Evolutionary conservation across 2,113 vertebrate species (phyloP).

Genomic region (Rhinopomastus cyanomelas): DNA sequence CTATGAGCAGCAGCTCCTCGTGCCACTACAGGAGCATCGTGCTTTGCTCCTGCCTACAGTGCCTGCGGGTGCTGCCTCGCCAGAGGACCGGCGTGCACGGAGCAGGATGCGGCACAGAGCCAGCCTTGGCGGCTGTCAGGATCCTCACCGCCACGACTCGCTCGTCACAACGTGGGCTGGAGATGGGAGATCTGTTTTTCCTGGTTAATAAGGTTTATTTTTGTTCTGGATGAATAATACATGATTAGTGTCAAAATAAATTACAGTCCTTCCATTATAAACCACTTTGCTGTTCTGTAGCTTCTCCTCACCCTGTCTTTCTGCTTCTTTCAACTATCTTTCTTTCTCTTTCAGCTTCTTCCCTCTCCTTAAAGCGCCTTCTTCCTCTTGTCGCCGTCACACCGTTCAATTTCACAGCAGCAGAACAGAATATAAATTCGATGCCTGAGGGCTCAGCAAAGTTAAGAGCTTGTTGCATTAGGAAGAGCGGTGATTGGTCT

Average conservation of each 20-base stretch:
- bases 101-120: background rate
- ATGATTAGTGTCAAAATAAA: slow-evolving; percentile 68
- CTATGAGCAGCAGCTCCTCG: background rate
- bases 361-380: slow-evolving; percentile 18
- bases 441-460: slow-evolving; percentile 48
- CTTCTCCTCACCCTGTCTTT: slow-evolving; percentile 18
- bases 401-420: slow-evolving; percentile 29
- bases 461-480: background rate
- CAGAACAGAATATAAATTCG: slow-evolving; percentile 43
- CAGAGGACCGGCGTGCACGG: background rate
- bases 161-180: slow-evolving; percentile 35
- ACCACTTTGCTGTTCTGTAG: slow-evolving; percentile 40
- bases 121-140: background rate
- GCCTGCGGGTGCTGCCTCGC: background rate
- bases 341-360: slow-evolving; percentile 3
- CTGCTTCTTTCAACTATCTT: slow-evolving; percentile 46
- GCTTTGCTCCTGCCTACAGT: accelerated
- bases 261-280: slow-evolving; percentile 57
- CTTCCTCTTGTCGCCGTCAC: background rate
- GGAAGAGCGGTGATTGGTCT: slow-evolving; percentile 16
- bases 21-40: accelerated
- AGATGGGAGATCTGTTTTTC: slow-evolving; percentile 66
- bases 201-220: slow-evolving; percentile 73
- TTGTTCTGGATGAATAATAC: slow-evolving; percentile 71
- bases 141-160: background rate